Evolutionary conservation across 2,888 invertebrate species (phyloP).

Genomic region (Minunthozetes semirufus): DNA sequence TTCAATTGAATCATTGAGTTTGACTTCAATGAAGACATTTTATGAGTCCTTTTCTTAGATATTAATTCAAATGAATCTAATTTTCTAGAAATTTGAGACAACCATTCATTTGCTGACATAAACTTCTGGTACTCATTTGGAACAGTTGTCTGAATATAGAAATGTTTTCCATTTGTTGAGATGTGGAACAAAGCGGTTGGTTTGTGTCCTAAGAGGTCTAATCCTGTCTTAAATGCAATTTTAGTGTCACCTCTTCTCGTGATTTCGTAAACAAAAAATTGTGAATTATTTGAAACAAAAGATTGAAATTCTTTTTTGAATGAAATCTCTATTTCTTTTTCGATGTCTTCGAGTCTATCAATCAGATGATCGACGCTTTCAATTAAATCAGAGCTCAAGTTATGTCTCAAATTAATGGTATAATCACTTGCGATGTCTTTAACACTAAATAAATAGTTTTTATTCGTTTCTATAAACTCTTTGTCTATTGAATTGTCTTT

Average conservation of each 20-base stretch:
- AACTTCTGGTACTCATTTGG: constrained; percentile 18
- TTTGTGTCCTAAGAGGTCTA: constrained; percentile 17
- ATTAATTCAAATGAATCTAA: background rate
- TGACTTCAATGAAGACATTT: background rate
- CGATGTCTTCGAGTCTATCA: background rate
- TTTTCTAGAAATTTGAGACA: background rate
- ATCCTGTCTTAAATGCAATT: constrained; percentile 13
- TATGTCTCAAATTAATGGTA: constrained; percentile 10
- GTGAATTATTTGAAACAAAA: background rate
- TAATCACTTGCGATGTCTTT: constrained; percentile 16
- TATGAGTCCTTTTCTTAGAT: background rate
- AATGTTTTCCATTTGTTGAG: background rate
- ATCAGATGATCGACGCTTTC: background rate
- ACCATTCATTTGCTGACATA: constrained; percentile 13
- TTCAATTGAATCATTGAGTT: background rate
- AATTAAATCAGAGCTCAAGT: background rate
- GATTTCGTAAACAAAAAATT: constrained; percentile 4
- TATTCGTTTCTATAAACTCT: background rate
- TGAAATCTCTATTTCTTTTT: background rate
- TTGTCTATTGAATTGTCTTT: background rate
- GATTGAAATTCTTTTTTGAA: background rate
- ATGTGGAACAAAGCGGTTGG: constrained; percentile 4
- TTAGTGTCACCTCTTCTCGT: background rate
- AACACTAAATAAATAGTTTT: constrained; percentile 4
- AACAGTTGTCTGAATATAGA: background rate